These are phyloP conservation scores for Trachemys scripta DNA, from an alignment of 2,113 vertebrate species.

Conservation along the genomic window DNA sequence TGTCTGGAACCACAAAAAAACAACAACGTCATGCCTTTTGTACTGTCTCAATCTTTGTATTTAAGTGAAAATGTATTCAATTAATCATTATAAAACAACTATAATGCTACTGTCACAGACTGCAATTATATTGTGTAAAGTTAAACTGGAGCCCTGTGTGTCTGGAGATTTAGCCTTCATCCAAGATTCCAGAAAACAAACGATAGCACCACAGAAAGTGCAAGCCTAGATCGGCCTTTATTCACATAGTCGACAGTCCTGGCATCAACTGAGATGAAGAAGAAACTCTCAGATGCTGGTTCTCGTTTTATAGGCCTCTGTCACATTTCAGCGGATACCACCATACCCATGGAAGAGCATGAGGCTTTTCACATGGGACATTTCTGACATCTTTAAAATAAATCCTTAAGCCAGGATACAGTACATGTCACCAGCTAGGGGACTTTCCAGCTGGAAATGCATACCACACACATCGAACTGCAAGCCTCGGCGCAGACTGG, in stretches of 20 bases:
- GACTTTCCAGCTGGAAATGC: not conserved
- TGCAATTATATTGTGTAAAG: not conserved
- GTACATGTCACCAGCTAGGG: not conserved
- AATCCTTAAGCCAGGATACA: not conserved
- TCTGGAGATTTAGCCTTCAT: not conserved
- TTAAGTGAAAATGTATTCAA: not conserved
- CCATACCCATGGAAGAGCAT: not conserved
- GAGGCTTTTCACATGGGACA: not conserved
- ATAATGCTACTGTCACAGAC: not conserved
- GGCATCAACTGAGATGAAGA: not conserved
- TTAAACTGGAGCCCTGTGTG: not conserved
- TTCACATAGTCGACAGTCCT: not conserved
- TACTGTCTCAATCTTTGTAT: not conserved
- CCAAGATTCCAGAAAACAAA: not conserved
- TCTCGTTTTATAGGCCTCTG: not conserved
- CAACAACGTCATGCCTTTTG: not conserved
- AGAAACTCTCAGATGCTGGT: accelerated
- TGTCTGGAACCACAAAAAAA: not conserved
- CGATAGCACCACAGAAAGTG: not conserved
- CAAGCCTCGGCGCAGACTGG: not conserved
- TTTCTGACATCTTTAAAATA: not conserved
- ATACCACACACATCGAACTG: not conserved
- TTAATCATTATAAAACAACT: not conserved
- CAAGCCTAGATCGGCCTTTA: not conserved
- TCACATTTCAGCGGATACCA: not conserved